Evolutionary conservation across 2,888 invertebrate species (phyloP).

Genomic region (Rhaphigaster nebulosa): DNA sequence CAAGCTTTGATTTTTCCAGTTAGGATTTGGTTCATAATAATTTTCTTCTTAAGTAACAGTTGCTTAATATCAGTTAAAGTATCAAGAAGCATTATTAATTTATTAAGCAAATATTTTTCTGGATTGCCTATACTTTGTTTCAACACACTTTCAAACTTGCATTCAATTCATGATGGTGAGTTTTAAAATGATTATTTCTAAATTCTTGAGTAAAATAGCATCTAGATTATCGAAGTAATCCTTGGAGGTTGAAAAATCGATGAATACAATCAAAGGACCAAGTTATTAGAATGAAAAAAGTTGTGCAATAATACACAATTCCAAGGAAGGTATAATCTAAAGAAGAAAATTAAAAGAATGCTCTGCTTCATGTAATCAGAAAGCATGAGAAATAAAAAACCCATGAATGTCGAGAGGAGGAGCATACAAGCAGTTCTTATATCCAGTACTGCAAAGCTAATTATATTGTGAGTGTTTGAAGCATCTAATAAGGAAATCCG

Average conservation of each 20-base stretch:
- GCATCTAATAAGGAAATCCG: too few species aligned
- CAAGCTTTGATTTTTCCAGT: neutral
- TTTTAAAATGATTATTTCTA: conserved; percentile 1
- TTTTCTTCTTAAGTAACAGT: neutral
- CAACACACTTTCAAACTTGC: neutral
- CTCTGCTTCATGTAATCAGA: too few species aligned
- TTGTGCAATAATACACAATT: too few species aligned
- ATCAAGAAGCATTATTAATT: neutral
- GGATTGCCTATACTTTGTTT: neutral
- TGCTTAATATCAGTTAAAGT: conserved; percentile 20
- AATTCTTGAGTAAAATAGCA: neutral
- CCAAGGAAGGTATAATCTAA: too few species aligned
- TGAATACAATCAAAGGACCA: too few species aligned
- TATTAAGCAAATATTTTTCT: conserved; percentile 16
- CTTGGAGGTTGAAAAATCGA: neutral
- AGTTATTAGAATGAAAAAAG: too few species aligned
- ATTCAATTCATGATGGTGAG: neutral
- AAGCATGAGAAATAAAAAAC: too few species aligned
- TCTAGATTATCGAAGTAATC: neutral
- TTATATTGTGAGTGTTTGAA: too few species aligned
- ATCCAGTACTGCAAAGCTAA: too few species aligned
- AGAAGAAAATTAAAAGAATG: too few species aligned
- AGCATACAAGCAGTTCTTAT: too few species aligned
- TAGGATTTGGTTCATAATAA: neutral
- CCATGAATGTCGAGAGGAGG: too few species aligned